Evolutionary conservation across 2,797 vertebrate genomes (phyloP).

Genomic region (Chelon auratus): DNA sequence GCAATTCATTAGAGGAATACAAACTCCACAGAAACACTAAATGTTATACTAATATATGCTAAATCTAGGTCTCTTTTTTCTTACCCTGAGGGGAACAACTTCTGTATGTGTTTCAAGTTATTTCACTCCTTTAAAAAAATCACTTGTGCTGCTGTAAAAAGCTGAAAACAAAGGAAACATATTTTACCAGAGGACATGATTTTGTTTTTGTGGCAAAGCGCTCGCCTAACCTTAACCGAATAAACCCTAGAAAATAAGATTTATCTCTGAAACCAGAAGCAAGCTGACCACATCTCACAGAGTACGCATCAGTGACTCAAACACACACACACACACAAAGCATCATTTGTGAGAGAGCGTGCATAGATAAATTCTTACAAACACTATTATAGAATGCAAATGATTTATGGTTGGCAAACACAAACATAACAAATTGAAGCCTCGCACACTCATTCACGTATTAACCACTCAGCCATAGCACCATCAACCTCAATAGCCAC

Average conservation of each 20-base stretch:
- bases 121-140: constrained; percentile 2
- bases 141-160: neutral
- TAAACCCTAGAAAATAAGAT: neutral
- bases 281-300: constrained; percentile 7
- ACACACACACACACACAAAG: neutral
- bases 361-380: constrained; percentile 22
- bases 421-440: neutral
- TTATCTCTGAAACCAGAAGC: constrained; percentile 24
- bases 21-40: constrained; percentile 18
- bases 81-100: neutral
- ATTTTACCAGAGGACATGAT: constrained; percentile 25
- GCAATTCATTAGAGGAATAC: constrained; percentile 9
- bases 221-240: constrained; percentile 10
- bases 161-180: constrained; percentile 22
- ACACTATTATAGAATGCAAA: constrained; percentile 39
- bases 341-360: constrained; percentile 1
- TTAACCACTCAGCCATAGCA: neutral
- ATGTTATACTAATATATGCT: neutral
- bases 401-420: neutral
- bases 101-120: constrained; percentile 10
- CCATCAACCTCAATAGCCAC: constrained; percentile 4
- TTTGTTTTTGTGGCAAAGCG: neutral
- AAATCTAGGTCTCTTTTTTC: constrained; percentile 1
- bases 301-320: constrained; percentile 15
- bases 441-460: neutral